Evolutionary conservation across 2,888 invertebrate genomes (phyloP).

Genomic region (Escarpia spicata): DNA sequence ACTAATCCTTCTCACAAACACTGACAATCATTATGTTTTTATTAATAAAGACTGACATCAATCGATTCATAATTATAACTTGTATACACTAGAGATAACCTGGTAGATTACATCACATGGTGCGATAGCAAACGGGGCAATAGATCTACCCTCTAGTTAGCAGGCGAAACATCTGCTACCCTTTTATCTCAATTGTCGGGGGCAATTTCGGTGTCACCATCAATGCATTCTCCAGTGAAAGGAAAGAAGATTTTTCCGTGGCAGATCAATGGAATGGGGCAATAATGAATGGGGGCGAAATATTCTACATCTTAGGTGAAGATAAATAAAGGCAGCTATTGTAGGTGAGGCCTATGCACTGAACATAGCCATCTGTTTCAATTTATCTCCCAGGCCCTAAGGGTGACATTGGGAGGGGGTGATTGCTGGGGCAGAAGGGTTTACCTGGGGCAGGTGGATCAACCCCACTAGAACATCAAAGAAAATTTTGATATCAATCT

Average conservation of each 20-base stretch:
- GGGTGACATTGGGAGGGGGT: background rate
- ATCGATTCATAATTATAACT: background rate
- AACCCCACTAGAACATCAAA: background rate
- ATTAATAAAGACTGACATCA: slow-evolving; percentile 10
- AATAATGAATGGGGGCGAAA: background rate
- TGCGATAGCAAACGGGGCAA: background rate
- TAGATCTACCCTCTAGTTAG: background rate
- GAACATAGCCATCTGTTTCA: background rate
- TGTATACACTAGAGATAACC: background rate
- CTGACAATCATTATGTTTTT: background rate
- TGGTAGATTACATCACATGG: background rate
- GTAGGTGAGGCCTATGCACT: background rate
- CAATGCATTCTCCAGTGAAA: background rate
- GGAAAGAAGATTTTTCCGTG: background rate
- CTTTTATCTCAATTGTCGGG: background rate
- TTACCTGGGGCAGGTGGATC: background rate
- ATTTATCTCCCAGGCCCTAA: background rate
- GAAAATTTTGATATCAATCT: background rate
- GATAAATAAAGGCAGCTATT: background rate
- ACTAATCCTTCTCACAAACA: background rate
- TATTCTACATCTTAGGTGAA: slow-evolving; percentile 9
- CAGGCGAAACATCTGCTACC: background rate
- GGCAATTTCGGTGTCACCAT: background rate
- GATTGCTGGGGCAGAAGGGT: background rate
- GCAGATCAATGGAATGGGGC: background rate